These are phyloP conservation scores for Neotragus pygmaeus DNA, from an alignment of 2,113 vertebrate genomes.

Conservation along the genomic window DNA sequence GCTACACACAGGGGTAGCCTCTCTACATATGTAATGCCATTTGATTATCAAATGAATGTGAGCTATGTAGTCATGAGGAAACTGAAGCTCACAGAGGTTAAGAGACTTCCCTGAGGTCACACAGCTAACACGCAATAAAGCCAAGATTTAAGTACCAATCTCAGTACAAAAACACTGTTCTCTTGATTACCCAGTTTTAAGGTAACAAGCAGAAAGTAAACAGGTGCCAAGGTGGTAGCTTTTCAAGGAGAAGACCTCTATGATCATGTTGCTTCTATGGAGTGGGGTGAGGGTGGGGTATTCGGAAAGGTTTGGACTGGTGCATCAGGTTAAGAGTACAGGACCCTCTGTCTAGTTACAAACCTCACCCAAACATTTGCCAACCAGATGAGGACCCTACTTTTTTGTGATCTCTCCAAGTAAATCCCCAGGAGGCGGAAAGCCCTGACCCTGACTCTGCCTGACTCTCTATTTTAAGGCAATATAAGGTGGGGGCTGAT, in stretches of 20 bases:
- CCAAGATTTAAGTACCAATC: neutral
- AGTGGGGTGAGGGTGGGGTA: rapidly evolving
- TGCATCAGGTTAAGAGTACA: neutral
- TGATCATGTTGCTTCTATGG: neutral
- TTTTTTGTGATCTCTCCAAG: neutral
- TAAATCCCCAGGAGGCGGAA: neutral
- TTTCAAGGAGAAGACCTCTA: neutral
- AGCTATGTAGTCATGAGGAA: neutral
- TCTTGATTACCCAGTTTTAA: neutral
- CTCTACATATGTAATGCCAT: neutral
- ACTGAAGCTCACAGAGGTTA: neutral
- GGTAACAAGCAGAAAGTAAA: neutral
- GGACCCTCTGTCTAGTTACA: neutral
- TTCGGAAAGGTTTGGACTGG: neutral
- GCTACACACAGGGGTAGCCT: neutral
- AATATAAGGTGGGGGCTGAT: neutral
- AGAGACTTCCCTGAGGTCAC: neutral
- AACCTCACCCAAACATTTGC: neutral
- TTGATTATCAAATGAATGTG: neutral
- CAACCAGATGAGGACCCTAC: neutral
- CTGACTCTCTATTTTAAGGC: neutral
- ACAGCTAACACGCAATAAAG: neutral
- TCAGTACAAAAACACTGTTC: neutral
- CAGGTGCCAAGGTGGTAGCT: neutral
- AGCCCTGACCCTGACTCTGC: neutral